Base-by-base conservation (phyloP, 2,113 vertebrate genomes). In the Leptocoma aspasia region DNA sequence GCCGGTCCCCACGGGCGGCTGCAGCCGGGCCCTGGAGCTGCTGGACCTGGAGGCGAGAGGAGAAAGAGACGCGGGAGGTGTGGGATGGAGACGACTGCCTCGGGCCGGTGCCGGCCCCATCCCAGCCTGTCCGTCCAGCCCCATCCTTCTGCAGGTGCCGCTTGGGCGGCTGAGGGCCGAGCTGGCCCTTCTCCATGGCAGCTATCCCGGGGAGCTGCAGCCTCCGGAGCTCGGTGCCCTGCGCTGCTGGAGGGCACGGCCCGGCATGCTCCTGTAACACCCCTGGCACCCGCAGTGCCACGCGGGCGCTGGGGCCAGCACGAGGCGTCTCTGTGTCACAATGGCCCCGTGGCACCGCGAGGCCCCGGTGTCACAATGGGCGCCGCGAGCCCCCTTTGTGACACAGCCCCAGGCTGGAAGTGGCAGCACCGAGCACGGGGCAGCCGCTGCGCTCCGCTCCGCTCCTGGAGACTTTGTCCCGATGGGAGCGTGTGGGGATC, bases 391-490 rank as follows among this genome's bases (percentile, higher is more conserved):
- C 27, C 17, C n/a, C 53, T 33, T 2, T 60, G 72, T 77, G 83
- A 60, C 72, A 15, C 61, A 7, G 37, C 30, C 42, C 24, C 41
- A 19, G 17, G n/a, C 37, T 37, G 83, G 10, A 4, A 2, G 37
- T 0, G 53, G 30, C 65, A 5, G 56, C 11, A 3, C 1, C 13
- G n/a, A 39, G 45, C 53, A 18, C 5, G 23, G 61, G 39, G 39
- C 26, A 10, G 52, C 10, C 7, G 21, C 35, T 3, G 35, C 11
- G 11, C 21, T 37, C 72, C 11, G 11, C 21, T 37, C 72, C 10
- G 15, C 23, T 45, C 27, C 7, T 2, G 45, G 22, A 5, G 15
- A 2, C 4, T 26, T 21, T 5, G 56, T 39, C 23, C 42, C 3
- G 41, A 3, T 6, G 39, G 61, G 31, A 77, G 44, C 45, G 9